phyloP scores from a whole-genome alignment of 2,797 vertebrate species.

The Hippoglossus hippoglossus region DNA sequence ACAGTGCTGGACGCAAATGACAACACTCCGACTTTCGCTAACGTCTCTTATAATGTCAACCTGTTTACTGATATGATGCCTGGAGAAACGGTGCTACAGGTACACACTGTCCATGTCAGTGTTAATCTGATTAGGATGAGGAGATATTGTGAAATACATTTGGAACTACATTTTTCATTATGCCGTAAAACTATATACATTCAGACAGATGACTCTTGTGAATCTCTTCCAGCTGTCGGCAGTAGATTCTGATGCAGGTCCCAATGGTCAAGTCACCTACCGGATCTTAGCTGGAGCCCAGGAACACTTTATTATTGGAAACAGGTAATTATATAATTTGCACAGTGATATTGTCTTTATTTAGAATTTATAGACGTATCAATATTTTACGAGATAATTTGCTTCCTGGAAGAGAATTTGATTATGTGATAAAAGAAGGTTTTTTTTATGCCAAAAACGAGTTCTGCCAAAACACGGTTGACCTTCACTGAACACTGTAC shows the following conservation, averaged over 20 bases:
- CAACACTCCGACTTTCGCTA: conserved; percentile 93
- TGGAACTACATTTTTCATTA: background rate
- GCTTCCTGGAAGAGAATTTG: background rate
- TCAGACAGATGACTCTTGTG: background rate
- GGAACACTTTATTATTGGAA: conserved; percentile 89
- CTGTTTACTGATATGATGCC: conserved; percentile 93
- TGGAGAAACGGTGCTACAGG: conserved; percentile 91
- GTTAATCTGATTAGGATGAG: too few species aligned
- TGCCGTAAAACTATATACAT: background rate
- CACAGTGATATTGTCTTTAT: background rate
- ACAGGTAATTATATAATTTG: conserved; percentile 65
- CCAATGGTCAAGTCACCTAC: conserved; percentile 91
- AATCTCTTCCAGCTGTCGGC: conserved; percentile 88
- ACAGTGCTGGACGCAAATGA: conserved; percentile 95
- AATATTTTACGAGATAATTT: background rate
- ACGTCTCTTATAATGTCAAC: conserved; percentile 91
- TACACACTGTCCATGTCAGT: conserved; percentile 53
- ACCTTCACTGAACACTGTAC: background rate
- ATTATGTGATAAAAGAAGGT: too few species aligned
- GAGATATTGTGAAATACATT: background rate
- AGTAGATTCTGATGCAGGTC: conserved; percentile 90
- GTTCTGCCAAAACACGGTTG: too few species aligned
- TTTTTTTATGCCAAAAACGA: background rate
- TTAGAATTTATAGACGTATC: too few species aligned
- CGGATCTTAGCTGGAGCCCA: conserved; percentile 90